Base-by-base conservation (phyloP, 2,113 vertebrate genomes). In the Eleginops maclovinus region DNA sequence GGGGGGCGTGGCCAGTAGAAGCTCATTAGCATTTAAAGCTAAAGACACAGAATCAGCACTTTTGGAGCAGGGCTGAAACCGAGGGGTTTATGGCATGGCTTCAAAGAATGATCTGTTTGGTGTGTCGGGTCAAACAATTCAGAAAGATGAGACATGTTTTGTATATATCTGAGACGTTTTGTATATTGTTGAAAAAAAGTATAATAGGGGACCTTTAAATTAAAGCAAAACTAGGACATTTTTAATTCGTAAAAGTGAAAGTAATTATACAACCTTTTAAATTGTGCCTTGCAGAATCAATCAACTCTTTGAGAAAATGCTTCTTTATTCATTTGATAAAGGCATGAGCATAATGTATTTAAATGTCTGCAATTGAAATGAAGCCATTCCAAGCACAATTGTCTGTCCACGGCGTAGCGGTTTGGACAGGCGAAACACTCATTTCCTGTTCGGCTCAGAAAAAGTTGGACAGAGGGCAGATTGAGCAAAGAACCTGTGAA, bases 331-430 rank as follows among this genome's bases (percentile, higher is more conserved):
- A 49, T 15, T 64, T 71, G 40, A 46, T 55, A 24, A 75, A 65
- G 62, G 64, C 60, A 31, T 56, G 36, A 36, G 3, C 12, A 47
- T 59, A 56, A 62, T 54, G 62, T 77, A 76, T 80, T 56, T 21
- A 22, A 70, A 81, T 67, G 24, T 61, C 40, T 53, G 28, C 49
- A 53, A 54, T 21, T 59, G 31, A 75, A 82, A 85, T 83, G 51
- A 68, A 72, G 64, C 19, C 47, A 55, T 22, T 49, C 51, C 46
- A 14, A 65, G 74, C 44, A 54, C 56, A n/a, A 24, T 41, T 67
- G 12, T 54, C 65, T 47, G 56, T 72, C 65, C 11, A 56, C 15
- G 58, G 58, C 31, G 75, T 22, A 58, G 22, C 31, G 31, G 40
- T 56, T 10, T 4, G 54, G 24, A 58, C 11, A 12, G 41, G 43